Percentiles rank a stretch among this genome's conserved stretches.
Conservation (phyloP, 2,113 vertebrate genomes). For the Emydura subglobosa region DNA sequence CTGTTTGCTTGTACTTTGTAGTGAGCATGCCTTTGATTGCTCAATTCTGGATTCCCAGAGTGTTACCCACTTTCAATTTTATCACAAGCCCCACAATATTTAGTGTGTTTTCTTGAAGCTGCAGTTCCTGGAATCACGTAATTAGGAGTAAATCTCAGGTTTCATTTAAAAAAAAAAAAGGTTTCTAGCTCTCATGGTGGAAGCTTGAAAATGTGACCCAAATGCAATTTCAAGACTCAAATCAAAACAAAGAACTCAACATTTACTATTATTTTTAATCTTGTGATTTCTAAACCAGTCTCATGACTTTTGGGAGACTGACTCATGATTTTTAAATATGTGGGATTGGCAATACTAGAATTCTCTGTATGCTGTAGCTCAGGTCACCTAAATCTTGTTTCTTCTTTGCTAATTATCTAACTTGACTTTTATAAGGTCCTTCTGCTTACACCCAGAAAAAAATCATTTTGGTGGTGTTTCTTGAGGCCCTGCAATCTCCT, state of each 20-base stretch:
- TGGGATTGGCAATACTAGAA: background rate
- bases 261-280: background rate
- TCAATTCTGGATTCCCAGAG: background rate
- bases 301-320: background rate
- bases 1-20: background rate
- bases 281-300: background rate
- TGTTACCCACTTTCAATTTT: conserved; percentile 7
- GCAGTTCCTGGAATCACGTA: background rate
- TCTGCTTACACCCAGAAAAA: background rate
- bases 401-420: background rate
- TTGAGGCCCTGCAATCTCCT: background rate
- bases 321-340: background rate
- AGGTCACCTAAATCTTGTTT: background rate
- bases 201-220: background rate
- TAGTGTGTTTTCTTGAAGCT: background rate
- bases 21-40: background rate
- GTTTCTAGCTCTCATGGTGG: background rate
- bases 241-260: background rate
- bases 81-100: background rate
- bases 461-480: background rate
- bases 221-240: background rate
- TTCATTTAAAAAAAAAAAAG: background rate
- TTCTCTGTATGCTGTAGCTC: fast-evolving
- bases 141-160: background rate
- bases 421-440: background rate